Base-by-base conservation (phyloP, 35 echinoderm and acorn worm species). In the Lytechinus pictus region DNA sequence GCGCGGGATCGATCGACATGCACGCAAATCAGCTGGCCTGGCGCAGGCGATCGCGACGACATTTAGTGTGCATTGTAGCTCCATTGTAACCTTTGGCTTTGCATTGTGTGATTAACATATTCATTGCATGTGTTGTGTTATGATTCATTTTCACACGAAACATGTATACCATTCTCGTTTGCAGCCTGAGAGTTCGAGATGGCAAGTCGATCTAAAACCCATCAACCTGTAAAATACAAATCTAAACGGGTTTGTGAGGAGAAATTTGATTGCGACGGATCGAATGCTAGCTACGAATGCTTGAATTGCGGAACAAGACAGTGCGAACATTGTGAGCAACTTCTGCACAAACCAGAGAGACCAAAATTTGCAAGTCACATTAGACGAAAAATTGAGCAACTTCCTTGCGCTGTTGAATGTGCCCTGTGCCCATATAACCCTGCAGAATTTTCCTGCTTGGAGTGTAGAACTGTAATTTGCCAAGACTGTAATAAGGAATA, bases 181-280 rank as follows among this genome's bases (percentile, higher is more conserved):
- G 27, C 24, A n/a, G 16, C 52, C 28, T 90, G 19, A n/a, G 54
- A 93, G 11, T 57, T 57, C 92, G 92, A 54, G 53, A 93, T 93
- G 92, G 92, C 52, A 86, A 95, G 95, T 52, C 10, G 89, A 55
- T 27, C 52, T 28, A 93, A 93, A 95, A 58, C 58, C 19, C 71
- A 28, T n/a, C 3, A 3, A 93, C 92, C 52, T 54, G 92, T 57
- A 0, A 93, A 93, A 93, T 93, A 93, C 54, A 93, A 53, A 95
- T 99, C 98, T n/a, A 99, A 98, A 95, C 94, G 98, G 16, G 57
- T 98, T 91, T 99, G 98, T 90, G 96, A 99, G 61, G 98, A 99
- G 79, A 93, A 96, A 86, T 98, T 98, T 56, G 86, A 86, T 28
- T 99, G 98, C 87, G 95, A 94, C 95, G 97, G 98, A 13, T 86